Percentiles rank a stretch among this genome's conserved stretches.
phyloP scores from a whole-genome alignment of 2,113 vertebrate species.

The Entomyzon cyanotis region DNA sequence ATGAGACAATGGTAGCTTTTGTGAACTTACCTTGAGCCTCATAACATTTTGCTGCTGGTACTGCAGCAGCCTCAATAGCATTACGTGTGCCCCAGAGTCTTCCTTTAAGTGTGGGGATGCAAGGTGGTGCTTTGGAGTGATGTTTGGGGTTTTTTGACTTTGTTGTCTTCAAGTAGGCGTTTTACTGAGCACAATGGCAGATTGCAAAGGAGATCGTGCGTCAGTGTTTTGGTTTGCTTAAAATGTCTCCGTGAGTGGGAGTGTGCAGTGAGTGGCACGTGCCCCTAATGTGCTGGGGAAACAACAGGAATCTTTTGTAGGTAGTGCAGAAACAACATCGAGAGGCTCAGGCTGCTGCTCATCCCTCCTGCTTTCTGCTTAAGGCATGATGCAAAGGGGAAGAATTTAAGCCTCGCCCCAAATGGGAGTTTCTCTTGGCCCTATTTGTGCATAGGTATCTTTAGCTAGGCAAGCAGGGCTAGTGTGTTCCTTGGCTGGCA shows the following conservation, averaged over 20 bases:
- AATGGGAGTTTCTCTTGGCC: not conserved
- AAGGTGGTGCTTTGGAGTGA: not conserved
- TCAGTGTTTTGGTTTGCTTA: not conserved
- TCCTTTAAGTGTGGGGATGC: not conserved
- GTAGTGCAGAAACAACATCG: not conserved
- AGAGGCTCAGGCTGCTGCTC: not conserved
- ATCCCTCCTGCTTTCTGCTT: not conserved
- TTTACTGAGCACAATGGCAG: not conserved
- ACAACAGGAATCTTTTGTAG: not conserved
- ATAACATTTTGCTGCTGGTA: rapidly evolving
- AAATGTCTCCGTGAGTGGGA: not conserved
- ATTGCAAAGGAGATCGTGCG: not conserved
- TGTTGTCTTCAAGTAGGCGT: not conserved
- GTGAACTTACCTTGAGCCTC: not conserved
- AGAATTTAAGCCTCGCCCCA: not conserved
- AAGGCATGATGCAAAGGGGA: not conserved
- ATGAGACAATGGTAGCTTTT: not conserved
- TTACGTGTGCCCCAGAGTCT: not conserved
- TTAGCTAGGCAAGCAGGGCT: not conserved
- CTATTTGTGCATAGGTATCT: not conserved
- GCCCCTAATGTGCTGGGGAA: not conserved
- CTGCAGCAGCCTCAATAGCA: rapidly evolving
- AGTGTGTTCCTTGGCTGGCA: not conserved
- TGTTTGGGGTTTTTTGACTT: not conserved
- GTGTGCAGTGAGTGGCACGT: not conserved